Evolutionary conservation across 2,888 invertebrate species (phyloP).

Genomic region (Heteromurus nitidus): DNA sequence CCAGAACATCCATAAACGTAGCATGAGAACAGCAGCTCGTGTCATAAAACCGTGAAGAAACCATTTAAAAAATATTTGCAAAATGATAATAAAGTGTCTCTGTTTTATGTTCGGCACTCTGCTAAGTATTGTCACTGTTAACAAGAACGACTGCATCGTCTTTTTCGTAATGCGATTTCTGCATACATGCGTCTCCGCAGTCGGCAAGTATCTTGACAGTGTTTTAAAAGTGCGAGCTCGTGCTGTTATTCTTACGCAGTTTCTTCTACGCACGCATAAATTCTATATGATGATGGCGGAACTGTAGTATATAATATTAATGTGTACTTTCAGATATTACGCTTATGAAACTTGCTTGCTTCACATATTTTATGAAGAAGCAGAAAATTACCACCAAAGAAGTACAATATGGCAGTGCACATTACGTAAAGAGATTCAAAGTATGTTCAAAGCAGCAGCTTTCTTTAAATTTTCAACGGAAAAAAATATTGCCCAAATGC

Average conservation of each 20-base stretch:
- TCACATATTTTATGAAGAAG: not conserved
- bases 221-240: no score
- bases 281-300: no score
- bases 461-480: no score
- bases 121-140: slow-evolving; percentile 10
- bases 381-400: not conserved
- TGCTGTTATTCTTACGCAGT: no score
- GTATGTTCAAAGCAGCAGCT: no score
- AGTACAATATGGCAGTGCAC: not conserved
- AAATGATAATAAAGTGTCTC: not conserved
- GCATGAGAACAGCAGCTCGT: not conserved
- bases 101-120: slow-evolving; percentile 11
- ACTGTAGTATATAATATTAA: no score
- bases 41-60: slow-evolving; percentile 2
- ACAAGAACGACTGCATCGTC: slow-evolving; percentile 5
- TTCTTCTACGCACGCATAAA: no score
- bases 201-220: not conserved
- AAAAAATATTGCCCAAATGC: no score
- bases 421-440: no score
- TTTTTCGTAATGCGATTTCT: not conserved
- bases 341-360: not conserved
- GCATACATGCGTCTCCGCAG: not conserved
- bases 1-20: not conserved
- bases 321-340: no score
- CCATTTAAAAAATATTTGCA: slow-evolving; percentile 15